These are phyloP conservation scores for Merops nubicus DNA, from an alignment of 2,113 vertebrate genomes.

Conservation along the genomic window DNA sequence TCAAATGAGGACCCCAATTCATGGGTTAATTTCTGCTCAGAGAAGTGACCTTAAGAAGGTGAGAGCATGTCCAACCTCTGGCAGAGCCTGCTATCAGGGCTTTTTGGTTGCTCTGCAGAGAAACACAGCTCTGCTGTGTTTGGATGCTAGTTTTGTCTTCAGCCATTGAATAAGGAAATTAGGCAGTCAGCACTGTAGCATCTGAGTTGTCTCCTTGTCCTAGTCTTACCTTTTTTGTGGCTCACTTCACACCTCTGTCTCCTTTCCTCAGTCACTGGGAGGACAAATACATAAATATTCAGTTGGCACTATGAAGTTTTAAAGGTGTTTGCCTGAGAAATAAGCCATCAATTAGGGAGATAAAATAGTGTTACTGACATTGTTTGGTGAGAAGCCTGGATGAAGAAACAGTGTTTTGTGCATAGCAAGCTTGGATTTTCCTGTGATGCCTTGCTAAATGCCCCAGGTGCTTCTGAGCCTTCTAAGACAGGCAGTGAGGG, in stretches of 20 bases:
- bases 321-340: not conserved
- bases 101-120: not conserved
- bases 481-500: not conserved
- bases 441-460: not conserved
- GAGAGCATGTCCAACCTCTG: accelerated
- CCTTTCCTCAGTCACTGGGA: not conserved
- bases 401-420: not conserved
- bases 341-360: not conserved
- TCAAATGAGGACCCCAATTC: not conserved
- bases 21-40: not conserved
- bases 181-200: not conserved
- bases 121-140: not conserved
- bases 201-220: not conserved
- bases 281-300: not conserved
- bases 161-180: not conserved
- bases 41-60: not conserved
- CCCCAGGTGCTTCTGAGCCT: not conserved
- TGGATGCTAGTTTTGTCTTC: not conserved
- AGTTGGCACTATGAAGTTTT: not conserved
- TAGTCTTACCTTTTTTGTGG: not conserved
- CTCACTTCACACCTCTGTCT: not conserved
- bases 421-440: not conserved
- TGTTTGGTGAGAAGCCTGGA: not conserved
- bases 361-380: not conserved
- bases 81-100: not conserved